These are phyloP conservation scores for Tetheella fluctuosa DNA, from an alignment of 2,888 invertebrate species.

Conservation along the genomic window DNA sequence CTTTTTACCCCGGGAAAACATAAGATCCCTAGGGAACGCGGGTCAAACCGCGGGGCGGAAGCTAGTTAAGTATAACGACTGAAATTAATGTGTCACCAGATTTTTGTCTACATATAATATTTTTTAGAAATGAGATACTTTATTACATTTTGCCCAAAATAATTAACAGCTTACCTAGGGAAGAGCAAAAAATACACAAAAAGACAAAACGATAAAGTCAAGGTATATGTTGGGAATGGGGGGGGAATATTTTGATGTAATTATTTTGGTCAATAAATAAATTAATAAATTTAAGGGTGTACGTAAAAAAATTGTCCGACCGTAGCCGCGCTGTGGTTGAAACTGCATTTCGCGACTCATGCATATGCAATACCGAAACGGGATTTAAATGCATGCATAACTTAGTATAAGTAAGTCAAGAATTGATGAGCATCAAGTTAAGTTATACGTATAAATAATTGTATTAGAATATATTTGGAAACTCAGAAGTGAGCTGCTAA, in stretches of 20 bases:
- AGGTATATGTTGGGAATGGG: too few relatives aligned
- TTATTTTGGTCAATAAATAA: too few relatives aligned
- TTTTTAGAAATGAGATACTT: too few relatives aligned
- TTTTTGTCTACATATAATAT: too few relatives aligned
- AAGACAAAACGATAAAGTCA: too few relatives aligned
- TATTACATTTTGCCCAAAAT: too few relatives aligned
- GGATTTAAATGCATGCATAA: slow-evolving; percentile 20
- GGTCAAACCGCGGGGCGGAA: too few relatives aligned
- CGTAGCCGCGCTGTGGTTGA: background rate
- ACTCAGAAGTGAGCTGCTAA: background rate
- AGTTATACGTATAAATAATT: background rate
- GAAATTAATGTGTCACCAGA: background rate
- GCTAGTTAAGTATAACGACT: background rate
- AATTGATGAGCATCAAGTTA: background rate
- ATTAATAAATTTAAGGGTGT: background rate
- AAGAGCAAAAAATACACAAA: too few relatives aligned
- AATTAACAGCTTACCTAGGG: too few relatives aligned
- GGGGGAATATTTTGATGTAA: too few relatives aligned
- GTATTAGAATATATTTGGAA: background rate
- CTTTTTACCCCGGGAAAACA: too few relatives aligned
- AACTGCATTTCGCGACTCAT: slow-evolving; percentile 21
- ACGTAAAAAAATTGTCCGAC: background rate
- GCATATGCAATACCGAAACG: slow-evolving; percentile 20
- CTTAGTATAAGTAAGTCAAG: slow-evolving; percentile 7
- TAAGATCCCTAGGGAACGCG: too few relatives aligned